phyloP scores from a whole-genome alignment of 1,140 invertebrate species.

The Drosophila gunungcola region DNA sequence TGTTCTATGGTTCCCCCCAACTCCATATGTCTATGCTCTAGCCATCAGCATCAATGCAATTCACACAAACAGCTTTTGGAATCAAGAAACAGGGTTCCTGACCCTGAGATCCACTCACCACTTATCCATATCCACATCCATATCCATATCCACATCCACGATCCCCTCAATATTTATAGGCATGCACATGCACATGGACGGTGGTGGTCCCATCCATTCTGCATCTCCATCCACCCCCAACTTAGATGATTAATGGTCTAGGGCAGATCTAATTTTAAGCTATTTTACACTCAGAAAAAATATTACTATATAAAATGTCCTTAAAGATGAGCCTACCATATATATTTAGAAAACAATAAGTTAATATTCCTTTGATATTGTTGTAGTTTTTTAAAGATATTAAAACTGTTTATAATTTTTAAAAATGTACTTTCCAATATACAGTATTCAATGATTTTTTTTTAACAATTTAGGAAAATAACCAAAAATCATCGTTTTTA shows the following conservation, averaged over 20 bases:
- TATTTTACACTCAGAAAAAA: background rate
- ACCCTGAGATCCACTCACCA: constrained; percentile 57
- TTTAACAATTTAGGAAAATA: too few species aligned
- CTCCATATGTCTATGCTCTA: constrained; percentile 18
- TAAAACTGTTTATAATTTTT: too few species aligned
- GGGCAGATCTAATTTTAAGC: constrained; percentile 47
- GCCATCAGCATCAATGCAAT: constrained; percentile 69
- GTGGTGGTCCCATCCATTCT: constrained; percentile 25
- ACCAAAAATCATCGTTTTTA: too few species aligned
- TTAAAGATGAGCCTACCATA: too few species aligned
- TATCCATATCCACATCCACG: constrained; percentile 3
- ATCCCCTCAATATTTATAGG: constrained; percentile 49
- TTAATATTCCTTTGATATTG: too few species aligned
- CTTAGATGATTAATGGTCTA: constrained; percentile 51
- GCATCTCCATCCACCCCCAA: background rate
- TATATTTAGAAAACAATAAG: too few species aligned
- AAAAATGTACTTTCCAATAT: too few species aligned
- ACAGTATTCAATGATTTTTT: too few species aligned
- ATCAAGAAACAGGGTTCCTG: constrained; percentile 69
- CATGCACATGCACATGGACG: constrained; percentile 14
- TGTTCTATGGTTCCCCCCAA: constrained; percentile 28
- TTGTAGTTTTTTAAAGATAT: too few species aligned
- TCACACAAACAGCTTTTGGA: constrained; percentile 45
- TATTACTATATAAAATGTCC: too few species aligned
- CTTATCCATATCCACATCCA: constrained; percentile 7